Conservation (phyloP, 92 coral and sea anemone genomes). For the Siderastrea siderea region DNA sequence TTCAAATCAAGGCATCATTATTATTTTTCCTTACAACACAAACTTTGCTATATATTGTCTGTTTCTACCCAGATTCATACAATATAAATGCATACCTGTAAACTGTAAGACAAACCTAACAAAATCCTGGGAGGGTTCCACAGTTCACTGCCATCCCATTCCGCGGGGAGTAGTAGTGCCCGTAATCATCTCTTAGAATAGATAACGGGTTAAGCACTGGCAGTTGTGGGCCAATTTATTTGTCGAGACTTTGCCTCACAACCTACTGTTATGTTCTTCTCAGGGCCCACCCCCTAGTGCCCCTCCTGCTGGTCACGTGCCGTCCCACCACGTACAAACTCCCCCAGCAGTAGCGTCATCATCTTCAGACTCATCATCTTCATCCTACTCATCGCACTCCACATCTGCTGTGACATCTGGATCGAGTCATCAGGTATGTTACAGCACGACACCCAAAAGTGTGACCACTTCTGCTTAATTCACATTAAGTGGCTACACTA, state of each 20-base stretch:
- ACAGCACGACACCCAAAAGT: not conserved
- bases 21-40: no score
- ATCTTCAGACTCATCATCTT: conserved; percentile 40
- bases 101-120: no score
- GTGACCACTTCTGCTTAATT: not conserved
- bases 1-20: no score
- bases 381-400: conserved; percentile 41
- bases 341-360: conserved; percentile 31
- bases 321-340: conserved; percentile 15
- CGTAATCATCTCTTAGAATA: not conserved
- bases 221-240: no score
- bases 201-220: not conserved
- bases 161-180: no score
- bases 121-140: no score
- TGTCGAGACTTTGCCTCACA: not conserved
- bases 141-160: no score
- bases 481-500: no score
- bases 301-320: conserved; percentile 33
- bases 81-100: no score
- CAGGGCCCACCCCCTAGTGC: conserved; percentile 39
- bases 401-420: conserved; percentile 16
- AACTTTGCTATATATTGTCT: no score
- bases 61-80: no score
- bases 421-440: conserved; percentile 19
- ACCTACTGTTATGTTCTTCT: no score